These are phyloP conservation scores for Stichodactyla mertensii DNA, from an alignment of 64 coral and sea anemone species.

Conservation along the genomic window DNA sequence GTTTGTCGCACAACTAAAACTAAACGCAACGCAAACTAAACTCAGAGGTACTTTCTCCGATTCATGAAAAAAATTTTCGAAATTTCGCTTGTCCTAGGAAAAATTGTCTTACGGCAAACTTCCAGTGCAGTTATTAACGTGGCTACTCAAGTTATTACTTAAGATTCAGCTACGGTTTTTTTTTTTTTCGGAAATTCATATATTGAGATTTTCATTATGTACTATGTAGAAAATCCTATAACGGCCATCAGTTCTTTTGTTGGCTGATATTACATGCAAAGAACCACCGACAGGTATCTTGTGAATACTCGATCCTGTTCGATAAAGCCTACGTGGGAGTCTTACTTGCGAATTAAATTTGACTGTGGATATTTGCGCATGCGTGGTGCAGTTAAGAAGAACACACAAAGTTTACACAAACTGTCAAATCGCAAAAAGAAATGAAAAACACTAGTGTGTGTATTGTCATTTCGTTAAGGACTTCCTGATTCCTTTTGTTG, in stretches of 20 bases:
- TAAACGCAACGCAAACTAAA: too few species aligned
- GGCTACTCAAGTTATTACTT: too few species aligned
- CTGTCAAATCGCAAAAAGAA: not conserved
- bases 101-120: too few species aligned
- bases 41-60: too few species aligned
- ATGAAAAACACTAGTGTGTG: not conserved
- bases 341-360: not conserved
- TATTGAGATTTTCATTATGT: not conserved
- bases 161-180: too few species aligned
- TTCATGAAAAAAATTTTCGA: too few species aligned
- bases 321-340: slow-evolving; percentile 2
- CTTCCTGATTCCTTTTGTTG: not conserved
- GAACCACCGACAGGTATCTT: not conserved
- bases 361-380: not conserved
- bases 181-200: not conserved
- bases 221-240: too few species aligned
- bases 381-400: not conserved
- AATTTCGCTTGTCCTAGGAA: too few species aligned
- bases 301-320: not conserved
- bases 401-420: not conserved
- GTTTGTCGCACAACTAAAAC: not conserved
- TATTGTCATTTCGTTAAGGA: not conserved
- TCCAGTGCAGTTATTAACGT: too few species aligned
- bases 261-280: not conserved
- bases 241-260: not conserved